Conservation (phyloP, 2,113 vertebrate species). For the Panthera leo region DNA sequence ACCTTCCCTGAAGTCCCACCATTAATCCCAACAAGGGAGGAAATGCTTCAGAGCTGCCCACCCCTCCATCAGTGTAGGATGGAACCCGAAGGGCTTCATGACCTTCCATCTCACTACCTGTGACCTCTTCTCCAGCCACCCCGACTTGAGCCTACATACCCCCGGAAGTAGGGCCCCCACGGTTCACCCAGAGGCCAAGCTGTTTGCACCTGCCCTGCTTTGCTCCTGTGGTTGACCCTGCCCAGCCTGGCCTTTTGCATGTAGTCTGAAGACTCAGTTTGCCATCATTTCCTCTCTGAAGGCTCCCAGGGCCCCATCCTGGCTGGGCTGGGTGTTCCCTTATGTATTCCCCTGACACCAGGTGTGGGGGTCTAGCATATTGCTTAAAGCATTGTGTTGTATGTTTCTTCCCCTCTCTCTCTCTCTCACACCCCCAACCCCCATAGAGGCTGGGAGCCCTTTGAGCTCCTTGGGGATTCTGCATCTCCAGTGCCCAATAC, state of each 20-base stretch:
- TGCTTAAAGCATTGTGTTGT: not conserved
- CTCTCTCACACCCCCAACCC: not conserved
- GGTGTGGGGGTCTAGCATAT: not conserved
- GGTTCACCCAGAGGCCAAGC: not conserved
- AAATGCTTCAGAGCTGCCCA: not conserved
- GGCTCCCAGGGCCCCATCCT: not conserved
- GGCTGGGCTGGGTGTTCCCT: not conserved
- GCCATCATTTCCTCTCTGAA: not conserved
- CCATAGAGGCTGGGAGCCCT: not conserved
- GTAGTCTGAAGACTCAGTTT: not conserved
- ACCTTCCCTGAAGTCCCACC: not conserved
- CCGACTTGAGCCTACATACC: not conserved
- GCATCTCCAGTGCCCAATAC: too few relatives aligned
- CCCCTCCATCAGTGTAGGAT: rapidly evolving
- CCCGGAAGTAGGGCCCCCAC: not conserved
- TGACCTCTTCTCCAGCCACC: not conserved
- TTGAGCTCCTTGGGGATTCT: not conserved
- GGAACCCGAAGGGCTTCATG: too few relatives aligned
- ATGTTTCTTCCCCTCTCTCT: not conserved
- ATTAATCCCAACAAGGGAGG: not conserved
- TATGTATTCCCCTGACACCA: too few relatives aligned
- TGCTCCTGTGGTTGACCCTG: not conserved
- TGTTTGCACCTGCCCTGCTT: not conserved
- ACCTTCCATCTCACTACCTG: not conserved
- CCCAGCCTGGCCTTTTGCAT: not conserved